These are phyloP conservation scores for Spodoptera litura DNA, from an alignment of 1,140 invertebrate species.

Conservation along the genomic window DNA sequence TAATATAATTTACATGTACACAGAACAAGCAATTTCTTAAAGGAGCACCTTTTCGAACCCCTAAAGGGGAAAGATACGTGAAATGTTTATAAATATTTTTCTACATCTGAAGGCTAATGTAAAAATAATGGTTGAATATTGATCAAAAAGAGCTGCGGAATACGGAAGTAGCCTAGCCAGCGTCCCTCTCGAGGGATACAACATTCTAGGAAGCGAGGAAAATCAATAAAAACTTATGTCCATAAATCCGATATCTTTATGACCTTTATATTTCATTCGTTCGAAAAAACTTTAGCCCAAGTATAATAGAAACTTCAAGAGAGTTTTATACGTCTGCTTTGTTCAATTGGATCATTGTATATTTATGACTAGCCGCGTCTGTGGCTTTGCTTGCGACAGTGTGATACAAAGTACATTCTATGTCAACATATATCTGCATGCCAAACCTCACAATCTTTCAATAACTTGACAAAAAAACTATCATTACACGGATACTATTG, in stretches of 20 bases:
- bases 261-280: constrained; percentile 9
- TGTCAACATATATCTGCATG: not conserved
- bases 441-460: too few species aligned
- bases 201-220: constrained; percentile 16
- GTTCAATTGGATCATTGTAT: not conserved
- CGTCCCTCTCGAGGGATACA: not conserved
- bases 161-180: constrained; percentile 10
- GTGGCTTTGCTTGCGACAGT: not conserved
- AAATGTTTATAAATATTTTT: not conserved
- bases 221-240: constrained; percentile 7
- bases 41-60: too few species aligned
- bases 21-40: too few species aligned
- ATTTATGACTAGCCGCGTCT: constrained; percentile 8
- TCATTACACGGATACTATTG: too few species aligned
- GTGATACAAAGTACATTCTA: not conserved
- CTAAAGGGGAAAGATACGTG: too few species aligned
- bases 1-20: too few species aligned
- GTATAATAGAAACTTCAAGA: constrained; percentile 2
- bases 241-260: constrained; percentile 16
- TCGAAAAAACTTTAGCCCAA: not conserved
- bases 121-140: constrained; percentile 7
- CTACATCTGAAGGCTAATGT: not conserved
- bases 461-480: too few species aligned
- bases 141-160: constrained; percentile 8
- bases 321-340: not conserved